A percentile compares a stretch with the other conserved stretches of the same genome.
Conservation (phyloP, 1,140 invertebrate genomes). For the Cardiocondyla obscurior region DNA sequence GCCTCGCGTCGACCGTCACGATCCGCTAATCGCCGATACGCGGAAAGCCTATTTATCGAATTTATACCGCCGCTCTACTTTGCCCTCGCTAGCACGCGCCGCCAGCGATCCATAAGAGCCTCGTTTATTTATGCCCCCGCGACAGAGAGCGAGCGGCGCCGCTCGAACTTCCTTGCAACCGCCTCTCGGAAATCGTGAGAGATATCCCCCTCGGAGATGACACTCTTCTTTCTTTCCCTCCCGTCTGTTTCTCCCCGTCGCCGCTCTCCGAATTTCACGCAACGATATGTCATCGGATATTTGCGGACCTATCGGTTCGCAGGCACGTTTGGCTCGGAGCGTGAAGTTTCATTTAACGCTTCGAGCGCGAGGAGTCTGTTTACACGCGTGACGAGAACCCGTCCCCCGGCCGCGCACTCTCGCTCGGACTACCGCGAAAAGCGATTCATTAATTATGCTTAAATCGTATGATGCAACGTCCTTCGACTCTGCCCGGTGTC, state of each 20-base stretch:
- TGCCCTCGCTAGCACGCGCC: not conserved
- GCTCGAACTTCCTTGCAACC: not conserved
- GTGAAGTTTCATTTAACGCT: not conserved
- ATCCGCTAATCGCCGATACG: slow-evolving; percentile 15
- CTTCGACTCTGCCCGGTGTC: slow-evolving; percentile 18
- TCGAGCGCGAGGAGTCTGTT: not conserved
- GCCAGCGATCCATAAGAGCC: slow-evolving; percentile 14
- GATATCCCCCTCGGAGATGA: not conserved
- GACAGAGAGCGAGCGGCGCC: not conserved
- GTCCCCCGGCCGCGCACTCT: no score
- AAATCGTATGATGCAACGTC: not conserved
- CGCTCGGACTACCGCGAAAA: not conserved
- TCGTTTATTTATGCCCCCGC: slow-evolving; percentile 32
- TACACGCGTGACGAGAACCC: no score
- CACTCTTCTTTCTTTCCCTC: not conserved
- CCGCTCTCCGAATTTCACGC: not conserved
- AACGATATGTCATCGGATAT: not conserved
- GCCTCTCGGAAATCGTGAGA: no score
- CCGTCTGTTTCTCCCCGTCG: not conserved
- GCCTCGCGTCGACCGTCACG: not conserved
- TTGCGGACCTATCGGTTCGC: not conserved
- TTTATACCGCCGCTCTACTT: slow-evolving; percentile 45
- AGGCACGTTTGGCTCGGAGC: no score
- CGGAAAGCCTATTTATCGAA: slow-evolving; percentile 36
- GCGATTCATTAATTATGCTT: slow-evolving; percentile 16